A percentile compares a stretch with the other conserved stretches of the same genome.
phyloP scores from a whole-genome alignment of 1,140 invertebrate species.

The Drosophila sulfurigaster region DNA sequence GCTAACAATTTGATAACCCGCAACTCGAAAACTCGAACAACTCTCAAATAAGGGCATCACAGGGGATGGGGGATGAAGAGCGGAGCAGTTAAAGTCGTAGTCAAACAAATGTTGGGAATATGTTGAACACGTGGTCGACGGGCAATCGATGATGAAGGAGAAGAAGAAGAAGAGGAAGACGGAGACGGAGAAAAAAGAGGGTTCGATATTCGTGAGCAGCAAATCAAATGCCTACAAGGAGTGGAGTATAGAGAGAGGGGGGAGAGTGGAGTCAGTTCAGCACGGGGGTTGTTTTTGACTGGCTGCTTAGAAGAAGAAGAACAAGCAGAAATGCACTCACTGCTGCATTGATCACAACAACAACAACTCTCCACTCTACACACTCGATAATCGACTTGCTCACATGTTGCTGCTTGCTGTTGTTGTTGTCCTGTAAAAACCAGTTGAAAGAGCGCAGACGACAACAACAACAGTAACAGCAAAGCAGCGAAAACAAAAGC shows the following conservation, averaged over 20 bases:
- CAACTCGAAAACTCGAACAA: constrained; percentile 44
- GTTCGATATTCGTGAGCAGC: background rate
- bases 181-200: background rate
- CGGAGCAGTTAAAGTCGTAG: constrained; percentile 26
- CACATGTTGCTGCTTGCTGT: constrained; percentile 11
- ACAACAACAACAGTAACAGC: constrained; percentile 52
- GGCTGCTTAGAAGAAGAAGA: constrained; percentile 29
- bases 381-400: constrained; percentile 1
- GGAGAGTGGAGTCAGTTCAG: background rate
- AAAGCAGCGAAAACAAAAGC: constrained; percentile 36
- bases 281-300: background rate
- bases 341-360: constrained; percentile 23
- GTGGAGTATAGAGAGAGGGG: background rate
- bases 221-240: constrained; percentile 1
- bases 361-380: constrained; percentile 30
- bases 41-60: constrained; percentile 3
- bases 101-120: constrained; percentile 71
- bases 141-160: background rate
- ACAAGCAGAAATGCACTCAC: constrained; percentile 1
- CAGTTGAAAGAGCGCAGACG: constrained; percentile 53
- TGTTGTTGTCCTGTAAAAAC: constrained; percentile 47
- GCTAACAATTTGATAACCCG: constrained; percentile 71
- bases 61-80: background rate
- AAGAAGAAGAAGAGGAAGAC: background rate
- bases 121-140: constrained; percentile 73